Percentiles rank a stretch among this genome's conserved stretches.
phyloP scores from a whole-genome alignment of 2,888 invertebrate species.

The Bimastos eiseni region DNA sequence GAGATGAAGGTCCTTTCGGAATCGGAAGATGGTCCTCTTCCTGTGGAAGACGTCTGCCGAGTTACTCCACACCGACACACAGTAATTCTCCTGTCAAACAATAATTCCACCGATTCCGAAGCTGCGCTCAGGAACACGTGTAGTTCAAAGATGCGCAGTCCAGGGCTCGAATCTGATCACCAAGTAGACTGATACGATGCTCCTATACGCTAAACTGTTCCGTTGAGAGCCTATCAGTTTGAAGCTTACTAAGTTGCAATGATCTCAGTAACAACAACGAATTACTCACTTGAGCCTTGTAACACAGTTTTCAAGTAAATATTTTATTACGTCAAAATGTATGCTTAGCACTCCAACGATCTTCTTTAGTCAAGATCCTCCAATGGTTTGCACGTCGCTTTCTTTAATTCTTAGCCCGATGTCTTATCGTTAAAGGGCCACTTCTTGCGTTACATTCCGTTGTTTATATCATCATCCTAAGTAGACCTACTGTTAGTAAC shows the following conservation, averaged over 20 bases:
- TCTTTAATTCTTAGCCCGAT: background rate
- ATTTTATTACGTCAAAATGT: background rate
- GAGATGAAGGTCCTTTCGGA: background rate
- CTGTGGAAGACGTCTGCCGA: background rate
- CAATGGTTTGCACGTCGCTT: background rate
- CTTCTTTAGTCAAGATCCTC: background rate
- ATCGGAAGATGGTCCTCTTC: background rate
- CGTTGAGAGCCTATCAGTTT: background rate
- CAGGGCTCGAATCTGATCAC: too few relatives aligned
- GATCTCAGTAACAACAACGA: background rate
- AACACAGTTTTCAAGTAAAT: background rate
- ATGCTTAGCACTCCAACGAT: background rate
- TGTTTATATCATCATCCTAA: background rate
- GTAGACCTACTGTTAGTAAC: background rate
- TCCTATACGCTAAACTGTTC: background rate
- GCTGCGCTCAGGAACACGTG: background rate
- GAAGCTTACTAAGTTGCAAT: background rate
- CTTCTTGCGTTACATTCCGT: background rate
- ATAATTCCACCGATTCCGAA: background rate
- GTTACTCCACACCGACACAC: background rate
- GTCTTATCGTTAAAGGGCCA: background rate
- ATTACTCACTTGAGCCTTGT: background rate
- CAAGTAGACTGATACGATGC: background rate
- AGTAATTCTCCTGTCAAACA: background rate
- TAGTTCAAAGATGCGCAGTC: background rate